These are phyloP conservation scores for Pseudolaguvia tuberculata DNA, from an alignment of 2,113 vertebrate species.

Conservation along the genomic window DNA sequence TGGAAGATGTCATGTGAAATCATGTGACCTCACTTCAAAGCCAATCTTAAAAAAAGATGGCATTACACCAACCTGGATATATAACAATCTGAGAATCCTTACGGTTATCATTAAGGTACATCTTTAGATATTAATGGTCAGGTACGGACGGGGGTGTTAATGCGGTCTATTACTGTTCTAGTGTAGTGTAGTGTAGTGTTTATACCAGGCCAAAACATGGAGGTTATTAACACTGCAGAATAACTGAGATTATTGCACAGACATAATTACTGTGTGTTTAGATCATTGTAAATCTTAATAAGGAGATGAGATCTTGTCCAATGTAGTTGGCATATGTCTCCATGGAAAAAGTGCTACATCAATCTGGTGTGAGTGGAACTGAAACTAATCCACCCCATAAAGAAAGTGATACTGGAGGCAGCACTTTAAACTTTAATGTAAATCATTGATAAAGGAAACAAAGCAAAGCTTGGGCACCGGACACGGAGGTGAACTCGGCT, in stretches of 20 bases:
- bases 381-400: slow-evolving; percentile 53
- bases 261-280: neutral
- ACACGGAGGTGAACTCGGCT: slow-evolving; percentile 52
- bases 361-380: slow-evolving; percentile 42
- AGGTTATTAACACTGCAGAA: neutral
- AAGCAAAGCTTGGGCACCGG: slow-evolving; percentile 52
- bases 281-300: neutral
- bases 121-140: neutral
- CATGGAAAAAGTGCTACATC: slow-evolving; percentile 8
- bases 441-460: slow-evolving; percentile 69
- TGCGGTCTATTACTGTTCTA: too few relatives aligned
- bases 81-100: too few relatives aligned
- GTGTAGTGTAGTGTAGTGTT: too few relatives aligned
- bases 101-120: too few relatives aligned
- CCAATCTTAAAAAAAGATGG: too few relatives aligned
- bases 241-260: neutral
- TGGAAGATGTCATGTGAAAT: too few relatives aligned
- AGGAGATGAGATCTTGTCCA: neutral
- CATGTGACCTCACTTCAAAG: too few relatives aligned
- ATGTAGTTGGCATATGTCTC: slow-evolving; percentile 1
- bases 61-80: too few relatives aligned
- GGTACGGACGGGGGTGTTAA: too few relatives aligned
- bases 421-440: slow-evolving; percentile 67
- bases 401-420: slow-evolving; percentile 55
- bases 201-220: too few relatives aligned